Base-by-base conservation (phyloP, 2,888 invertebrate genomes). In the Eupithecia exiguata region DNA sequence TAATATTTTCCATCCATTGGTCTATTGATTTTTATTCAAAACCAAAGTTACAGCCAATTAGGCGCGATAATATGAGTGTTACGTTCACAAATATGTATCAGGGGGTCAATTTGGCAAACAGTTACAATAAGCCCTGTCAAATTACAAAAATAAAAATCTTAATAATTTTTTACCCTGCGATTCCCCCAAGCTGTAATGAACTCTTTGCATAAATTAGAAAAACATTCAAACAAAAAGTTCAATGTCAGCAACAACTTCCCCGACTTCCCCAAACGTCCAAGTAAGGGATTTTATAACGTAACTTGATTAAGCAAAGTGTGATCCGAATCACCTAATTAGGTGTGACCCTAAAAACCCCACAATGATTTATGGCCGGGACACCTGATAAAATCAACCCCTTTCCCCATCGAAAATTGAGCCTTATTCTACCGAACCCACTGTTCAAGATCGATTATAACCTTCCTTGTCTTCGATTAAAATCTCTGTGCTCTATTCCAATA, bases 291-390 rank as follows among this genome's bases (percentile, higher is more conserved):
- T 69, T 43, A 68, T 72, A 75, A 72, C 40, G 58, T 72, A 76
- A 76, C 71, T 76, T 72, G 74, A 77, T 74, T 79, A 80, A 77
- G 75, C 72, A 76, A 78, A 79, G 79, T 80, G 79, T 74, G 79
- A 79, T 75, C 74, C 69, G 71, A 79, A 80, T 80, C 77, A 70
- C 79, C 77, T 76, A 79, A 80, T 80, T 78, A 78, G 76, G 77
- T 77, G 76, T 78, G 79, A 77, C 79, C 80, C 77, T 74, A 78
- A 80, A 79, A 79, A 79, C 69, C 78, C 78, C 74, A 69, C 77
- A 77, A 79, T 80, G 80, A 80, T 80, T 80, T 79, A 80, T 78
- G 80, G 70, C 49, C 77, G 69, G 70, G 61, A 73, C 69, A 69
- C 73, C 66, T 70, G 79, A 79, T 80, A 79, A 78, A 75, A 80